Conservation (phyloP, 2,113 vertebrate species). For the Pipra filicauda region DNA sequence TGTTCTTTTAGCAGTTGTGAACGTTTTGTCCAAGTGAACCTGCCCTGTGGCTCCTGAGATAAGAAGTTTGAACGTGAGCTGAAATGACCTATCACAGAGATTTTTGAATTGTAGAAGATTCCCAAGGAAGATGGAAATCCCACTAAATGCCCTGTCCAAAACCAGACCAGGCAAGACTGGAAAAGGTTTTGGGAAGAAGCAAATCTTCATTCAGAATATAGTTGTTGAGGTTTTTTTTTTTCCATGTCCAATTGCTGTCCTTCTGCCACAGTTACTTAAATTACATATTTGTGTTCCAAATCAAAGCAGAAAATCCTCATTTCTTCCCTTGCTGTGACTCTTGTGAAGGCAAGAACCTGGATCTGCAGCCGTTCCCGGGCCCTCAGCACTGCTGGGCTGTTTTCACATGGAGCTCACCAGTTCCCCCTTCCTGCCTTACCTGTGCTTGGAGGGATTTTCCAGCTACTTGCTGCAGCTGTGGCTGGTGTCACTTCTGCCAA, state of each 20-base stretch:
- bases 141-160: not conserved
- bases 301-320: not conserved
- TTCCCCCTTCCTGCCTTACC: not conserved
- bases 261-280: not conserved
- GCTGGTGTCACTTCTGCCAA: not conserved
- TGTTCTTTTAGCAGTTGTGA: not conserved
- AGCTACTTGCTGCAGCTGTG: not conserved
- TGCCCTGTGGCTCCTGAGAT: not conserved
- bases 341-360: not conserved
- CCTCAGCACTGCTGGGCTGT: not conserved
- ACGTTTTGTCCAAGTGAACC: not conserved
- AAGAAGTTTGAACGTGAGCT: not conserved
- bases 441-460: not conserved
- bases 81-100: not conserved
- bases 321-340: not conserved
- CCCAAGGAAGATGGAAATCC: not conserved
- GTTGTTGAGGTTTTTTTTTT: not conserved
- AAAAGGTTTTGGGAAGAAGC: not conserved
- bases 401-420: not conserved
- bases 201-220: not conserved
- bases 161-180: not conserved
- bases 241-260: not conserved
- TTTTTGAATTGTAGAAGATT: not conserved
- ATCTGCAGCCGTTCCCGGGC: not conserved
- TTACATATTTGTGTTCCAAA: not conserved